phyloP scores from a whole-genome alignment of 1,140 invertebrate genomes.

The Pentalonia nigronervosa region DNA sequence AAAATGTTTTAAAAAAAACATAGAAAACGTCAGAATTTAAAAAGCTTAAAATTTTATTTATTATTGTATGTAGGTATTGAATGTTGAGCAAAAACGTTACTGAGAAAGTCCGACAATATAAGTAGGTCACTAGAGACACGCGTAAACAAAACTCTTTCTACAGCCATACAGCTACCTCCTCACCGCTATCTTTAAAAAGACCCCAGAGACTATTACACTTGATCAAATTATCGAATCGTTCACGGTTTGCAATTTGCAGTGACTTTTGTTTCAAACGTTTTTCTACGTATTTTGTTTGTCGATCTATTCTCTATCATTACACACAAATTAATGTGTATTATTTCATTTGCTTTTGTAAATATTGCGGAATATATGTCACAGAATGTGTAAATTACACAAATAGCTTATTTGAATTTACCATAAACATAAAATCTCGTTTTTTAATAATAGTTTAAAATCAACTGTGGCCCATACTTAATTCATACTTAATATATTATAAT shows the following conservation, averaged over 20 bases:
- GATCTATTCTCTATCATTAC: background rate
- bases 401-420: background rate
- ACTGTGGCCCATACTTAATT: background rate
- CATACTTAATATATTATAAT: background rate
- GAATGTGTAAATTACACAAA: background rate
- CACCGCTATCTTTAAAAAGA: background rate
- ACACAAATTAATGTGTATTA: background rate
- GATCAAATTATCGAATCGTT: conserved; percentile 28
- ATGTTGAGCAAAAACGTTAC: background rate
- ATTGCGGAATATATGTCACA: background rate
- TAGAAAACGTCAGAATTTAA: background rate
- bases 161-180: background rate
- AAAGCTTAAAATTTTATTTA: background rate
- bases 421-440: background rate
- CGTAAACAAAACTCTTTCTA: conserved; percentile 17
- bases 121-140: background rate
- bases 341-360: background rate
- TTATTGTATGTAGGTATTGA: background rate
- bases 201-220: conserved; percentile 16
- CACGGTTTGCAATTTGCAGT: background rate
- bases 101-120: background rate
- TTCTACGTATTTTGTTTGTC: background rate
- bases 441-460: background rate
- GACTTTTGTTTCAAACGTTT: conserved; percentile 35
- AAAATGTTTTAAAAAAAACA: background rate